Percentiles rank a stretch among this genome's conserved stretches.
Evolutionary conservation across 2,888 invertebrate genomes (phyloP).

Genomic region (Muschampia plurimacula): DNA sequence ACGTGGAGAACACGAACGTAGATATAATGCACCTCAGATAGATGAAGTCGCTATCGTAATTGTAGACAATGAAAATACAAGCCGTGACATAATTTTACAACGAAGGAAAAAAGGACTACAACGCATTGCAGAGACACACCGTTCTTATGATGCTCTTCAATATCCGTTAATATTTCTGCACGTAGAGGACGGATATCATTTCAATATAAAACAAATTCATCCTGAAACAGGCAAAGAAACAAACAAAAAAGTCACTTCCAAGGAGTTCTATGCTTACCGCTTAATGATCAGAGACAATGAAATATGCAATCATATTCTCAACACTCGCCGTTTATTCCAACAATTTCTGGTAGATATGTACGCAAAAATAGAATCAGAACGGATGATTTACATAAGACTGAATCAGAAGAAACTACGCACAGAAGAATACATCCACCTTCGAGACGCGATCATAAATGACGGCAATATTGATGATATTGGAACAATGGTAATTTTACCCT

Average conservation of each 20-base stretch:
- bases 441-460: no score
- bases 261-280: neutral
- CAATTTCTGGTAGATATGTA: neutral
- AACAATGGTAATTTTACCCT: no score
- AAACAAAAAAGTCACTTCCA: neutral
- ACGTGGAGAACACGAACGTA: no score
- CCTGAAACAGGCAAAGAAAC: neutral
- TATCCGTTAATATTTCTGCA: constrained; percentile 14
- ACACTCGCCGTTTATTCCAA: neutral
- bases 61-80: no score
- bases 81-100: constrained; percentile 41
- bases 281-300: no score
- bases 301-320: neutral
- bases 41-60: no score
- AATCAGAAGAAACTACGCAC: no score
- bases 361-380: no score
- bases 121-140: constrained; percentile 2
- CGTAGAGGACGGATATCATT: constrained; percentile 1
- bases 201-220: no score
- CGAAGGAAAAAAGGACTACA: constrained; percentile 30
- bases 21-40: no score
- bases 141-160: constrained; percentile 18
- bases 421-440: no score
- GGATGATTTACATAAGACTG: no score
- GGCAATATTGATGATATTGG: neutral